Evolutionary conservation across 2,888 invertebrate species (phyloP).

Genomic region (Gisinianus flammeolus): DNA sequence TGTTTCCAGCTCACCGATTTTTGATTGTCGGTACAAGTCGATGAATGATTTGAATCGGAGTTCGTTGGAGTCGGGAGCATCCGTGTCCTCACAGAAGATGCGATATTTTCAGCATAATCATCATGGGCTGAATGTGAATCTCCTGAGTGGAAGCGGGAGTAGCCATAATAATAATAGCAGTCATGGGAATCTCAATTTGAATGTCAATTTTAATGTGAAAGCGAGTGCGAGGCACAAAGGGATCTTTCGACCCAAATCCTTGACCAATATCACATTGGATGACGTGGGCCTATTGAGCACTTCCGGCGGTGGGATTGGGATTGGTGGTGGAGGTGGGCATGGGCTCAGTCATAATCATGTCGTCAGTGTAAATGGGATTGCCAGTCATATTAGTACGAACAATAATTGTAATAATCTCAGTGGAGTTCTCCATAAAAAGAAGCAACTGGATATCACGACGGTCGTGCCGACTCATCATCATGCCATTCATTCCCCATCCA

Average conservation of each 20-base stretch:
- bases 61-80: conserved; percentile 47
- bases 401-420: conserved; percentile 5
- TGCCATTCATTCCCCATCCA: neutral
- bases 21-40: conserved; percentile 57
- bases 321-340: neutral
- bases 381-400: neutral
- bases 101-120: conserved; percentile 47
- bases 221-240: conserved; percentile 45
- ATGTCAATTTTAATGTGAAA: conserved; percentile 44
- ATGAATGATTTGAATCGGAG: conserved; percentile 56
- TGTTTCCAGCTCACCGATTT: conserved; percentile 56
- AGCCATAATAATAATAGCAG: conserved; percentile 43
- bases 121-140: conserved; percentile 45
- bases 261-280: conserved; percentile 53
- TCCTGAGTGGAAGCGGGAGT: neutral
- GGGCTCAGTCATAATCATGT: neutral
- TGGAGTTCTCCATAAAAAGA: neutral
- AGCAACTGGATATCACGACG: neutral
- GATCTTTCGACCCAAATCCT: conserved; percentile 55
- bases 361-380: neutral
- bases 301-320: neutral
- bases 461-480: neutral
- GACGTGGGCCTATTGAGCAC: conserved; percentile 29
- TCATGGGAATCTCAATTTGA: conserved; percentile 46
- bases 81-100: conserved; percentile 35